Evolutionary conservation across 1,140 invertebrate genomes (phyloP).

Genomic region (Orius laevigatus): DNA sequence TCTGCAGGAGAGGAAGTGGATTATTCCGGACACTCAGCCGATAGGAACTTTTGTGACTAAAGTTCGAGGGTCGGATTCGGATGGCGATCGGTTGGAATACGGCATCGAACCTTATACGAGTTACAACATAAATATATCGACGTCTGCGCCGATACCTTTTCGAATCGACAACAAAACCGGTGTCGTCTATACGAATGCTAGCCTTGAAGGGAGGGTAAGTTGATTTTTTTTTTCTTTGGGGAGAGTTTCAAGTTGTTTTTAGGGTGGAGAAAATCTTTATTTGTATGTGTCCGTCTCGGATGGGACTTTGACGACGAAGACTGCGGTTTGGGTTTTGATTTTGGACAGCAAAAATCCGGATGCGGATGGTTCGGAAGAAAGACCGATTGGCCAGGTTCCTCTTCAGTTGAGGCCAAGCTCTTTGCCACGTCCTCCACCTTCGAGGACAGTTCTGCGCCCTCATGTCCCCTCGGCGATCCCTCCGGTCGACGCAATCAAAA

Average conservation of each 20-base stretch:
- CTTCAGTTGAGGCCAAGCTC: constrained; percentile 22
- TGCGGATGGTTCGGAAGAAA: not conserved
- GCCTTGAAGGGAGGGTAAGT: constrained; percentile 44
- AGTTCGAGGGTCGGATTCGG: constrained; percentile 39
- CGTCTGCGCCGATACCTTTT: constrained; percentile 37
- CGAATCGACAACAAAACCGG: constrained; percentile 49
- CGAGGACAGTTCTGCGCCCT: constrained; percentile 15
- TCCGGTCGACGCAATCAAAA: not conserved
- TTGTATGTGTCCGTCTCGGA: constrained; percentile 53
- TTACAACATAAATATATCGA: constrained; percentile 23
- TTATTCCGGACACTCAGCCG: constrained; percentile 41
- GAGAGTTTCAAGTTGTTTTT: constrained; percentile 19
- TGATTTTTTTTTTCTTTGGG: not conserved
- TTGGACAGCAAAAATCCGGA: constrained; percentile 22
- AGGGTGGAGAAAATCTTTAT: constrained; percentile 50
- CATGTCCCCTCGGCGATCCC: constrained; percentile 10
- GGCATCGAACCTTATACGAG: constrained; percentile 38
- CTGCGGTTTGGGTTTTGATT: constrained; percentile 51
- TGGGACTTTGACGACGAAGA: constrained; percentile 45
- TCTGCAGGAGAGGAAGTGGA: constrained; percentile 45
- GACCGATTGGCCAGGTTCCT: constrained; percentile 15
- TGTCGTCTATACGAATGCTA: constrained; percentile 49
- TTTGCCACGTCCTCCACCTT: constrained; percentile 24
- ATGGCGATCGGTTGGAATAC: constrained; percentile 40
- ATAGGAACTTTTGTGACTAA: constrained; percentile 43